Evolutionary conservation across 2,797 vertebrate genomes (phyloP), one percentile per base, ranked within the genome.

Genomic region (Enteromius fasciolatus): DNA sequence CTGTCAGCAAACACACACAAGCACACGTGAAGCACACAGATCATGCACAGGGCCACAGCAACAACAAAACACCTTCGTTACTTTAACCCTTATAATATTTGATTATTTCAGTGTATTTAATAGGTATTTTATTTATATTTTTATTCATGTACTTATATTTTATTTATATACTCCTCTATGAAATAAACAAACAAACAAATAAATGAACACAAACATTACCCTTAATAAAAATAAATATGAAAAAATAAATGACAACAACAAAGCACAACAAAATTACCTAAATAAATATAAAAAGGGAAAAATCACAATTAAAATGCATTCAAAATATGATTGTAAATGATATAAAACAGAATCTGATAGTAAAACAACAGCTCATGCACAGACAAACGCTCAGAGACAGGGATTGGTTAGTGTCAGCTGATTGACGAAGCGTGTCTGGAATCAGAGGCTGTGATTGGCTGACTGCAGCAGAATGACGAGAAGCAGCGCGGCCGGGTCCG

Each of bases 371-470:
- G 44, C 44, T 25, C 76, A 67, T 67, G 46, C 48, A 18, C 23
- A 18, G n/a, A 69, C 63, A 66, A 9, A 36, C 57, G 0, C 57
- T 20, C 23, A 0, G 15, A 63, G 10, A 66, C 28, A 41, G 10
- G 25, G 11, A 66, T 64, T 33, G 63, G 67, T 80, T 86, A 84
- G 77, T 83, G 20, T 18, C 17, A 36, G 46, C 14, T 15, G 77
- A 79, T 57, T 39, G 28, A 68, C 23, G 4, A 83, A 75, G 57
- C 23, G 77, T 44, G 28, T 41, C 36, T 31, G 44, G 57, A 67
- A 68, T 73, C 82, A 75, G 46, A 64, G 59, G 14, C 59, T 63
- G 59, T 63, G 3, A 63, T 63, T 25, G 46, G 61, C 15, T 59
- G 75, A 80, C 15, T 50, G 69, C 25, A 28, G 59, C 52, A 31